These are phyloP conservation scores for Solen grandis DNA, from an alignment of 1,140 invertebrate species.

Conservation along the genomic window DNA sequence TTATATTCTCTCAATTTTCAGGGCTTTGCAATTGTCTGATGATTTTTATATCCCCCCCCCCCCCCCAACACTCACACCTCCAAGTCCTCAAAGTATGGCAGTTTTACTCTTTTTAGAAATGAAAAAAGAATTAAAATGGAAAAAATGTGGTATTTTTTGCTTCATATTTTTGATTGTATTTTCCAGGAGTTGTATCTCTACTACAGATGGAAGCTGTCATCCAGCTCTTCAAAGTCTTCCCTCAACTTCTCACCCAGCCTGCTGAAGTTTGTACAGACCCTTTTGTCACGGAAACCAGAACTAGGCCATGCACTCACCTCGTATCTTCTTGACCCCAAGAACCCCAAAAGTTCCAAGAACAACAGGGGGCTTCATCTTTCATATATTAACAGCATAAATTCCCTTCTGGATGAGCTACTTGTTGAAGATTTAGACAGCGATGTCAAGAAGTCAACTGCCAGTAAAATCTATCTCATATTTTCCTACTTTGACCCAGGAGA, in stretches of 20 bases:
- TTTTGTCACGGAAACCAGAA: conserved; percentile 60
- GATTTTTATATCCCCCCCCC: background rate
- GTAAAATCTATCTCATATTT: conserved; percentile 65
- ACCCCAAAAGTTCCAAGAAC: conserved; percentile 39
- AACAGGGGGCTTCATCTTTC: conserved; percentile 62
- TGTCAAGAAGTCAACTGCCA: conserved; percentile 22
- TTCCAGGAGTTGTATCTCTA: conserved; percentile 73
- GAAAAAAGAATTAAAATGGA: background rate
- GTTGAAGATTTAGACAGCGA: conserved; percentile 34
- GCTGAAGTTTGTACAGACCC: conserved; percentile 63
- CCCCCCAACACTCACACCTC: no score
- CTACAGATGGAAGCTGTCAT: conserved; percentile 53
- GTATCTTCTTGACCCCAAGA: conserved; percentile 36
- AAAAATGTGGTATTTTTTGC: background rate
- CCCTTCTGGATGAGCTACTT: conserved; percentile 61
- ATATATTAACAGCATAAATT: conserved; percentile 68
- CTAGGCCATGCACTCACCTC: conserved; percentile 68
- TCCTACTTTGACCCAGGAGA: conserved; percentile 67
- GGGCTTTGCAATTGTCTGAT: background rate
- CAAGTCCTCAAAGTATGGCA: conserved; percentile 16
- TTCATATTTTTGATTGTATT: conserved; percentile 23
- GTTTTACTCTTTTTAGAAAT: no score
- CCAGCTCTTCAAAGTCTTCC: conserved; percentile 9
- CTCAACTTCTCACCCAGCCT: conserved; percentile 57
- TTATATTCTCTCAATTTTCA: no score